Evolutionary conservation across 2,113 vertebrate species (phyloP).

Genomic region (Pyxicephalus adspersus): DNA sequence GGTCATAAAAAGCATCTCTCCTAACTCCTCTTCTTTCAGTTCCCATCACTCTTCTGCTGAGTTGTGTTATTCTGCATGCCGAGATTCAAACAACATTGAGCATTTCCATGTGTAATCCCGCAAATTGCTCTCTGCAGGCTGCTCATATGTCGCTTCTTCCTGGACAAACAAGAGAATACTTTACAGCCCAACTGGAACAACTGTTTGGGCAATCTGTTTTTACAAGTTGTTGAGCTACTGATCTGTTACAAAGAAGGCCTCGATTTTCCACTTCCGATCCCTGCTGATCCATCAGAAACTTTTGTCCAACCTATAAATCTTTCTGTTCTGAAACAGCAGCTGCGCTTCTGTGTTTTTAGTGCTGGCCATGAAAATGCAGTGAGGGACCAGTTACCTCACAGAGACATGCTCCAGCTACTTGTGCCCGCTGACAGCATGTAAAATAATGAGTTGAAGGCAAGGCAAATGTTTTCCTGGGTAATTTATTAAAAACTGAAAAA

Average conservation of each 20-base stretch:
- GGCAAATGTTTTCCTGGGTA: not conserved
- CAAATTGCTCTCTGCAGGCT: not conserved
- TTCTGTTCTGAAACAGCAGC: slow-evolving; percentile 22
- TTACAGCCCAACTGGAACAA: slow-evolving; percentile 12
- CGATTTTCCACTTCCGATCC: slow-evolving; percentile 11
- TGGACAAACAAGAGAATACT: slow-evolving; percentile 18
- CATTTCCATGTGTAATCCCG: not conserved
- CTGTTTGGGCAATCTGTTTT: slow-evolving; percentile 28
- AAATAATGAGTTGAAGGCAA: not conserved
- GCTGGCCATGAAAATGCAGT: not conserved
- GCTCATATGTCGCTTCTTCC: not conserved
- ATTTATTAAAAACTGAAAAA: not conserved
- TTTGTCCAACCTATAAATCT: slow-evolving; percentile 4
- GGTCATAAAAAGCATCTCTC: no score
- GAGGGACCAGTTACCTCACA: not conserved
- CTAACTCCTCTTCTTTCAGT: not conserved
- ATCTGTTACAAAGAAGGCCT: slow-evolving; percentile 21
- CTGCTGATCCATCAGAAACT: slow-evolving; percentile 20
- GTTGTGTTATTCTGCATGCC: not conserved
- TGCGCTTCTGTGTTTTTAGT: not conserved
- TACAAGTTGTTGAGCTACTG: slow-evolving; percentile 1
- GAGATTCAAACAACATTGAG: not conserved
- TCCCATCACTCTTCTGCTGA: not conserved
- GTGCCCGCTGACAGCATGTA: not conserved
- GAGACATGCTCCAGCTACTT: slow-evolving; percentile 1